Conservation (phyloP, 2,113 vertebrate species). For the Alectura lathami region DNA sequence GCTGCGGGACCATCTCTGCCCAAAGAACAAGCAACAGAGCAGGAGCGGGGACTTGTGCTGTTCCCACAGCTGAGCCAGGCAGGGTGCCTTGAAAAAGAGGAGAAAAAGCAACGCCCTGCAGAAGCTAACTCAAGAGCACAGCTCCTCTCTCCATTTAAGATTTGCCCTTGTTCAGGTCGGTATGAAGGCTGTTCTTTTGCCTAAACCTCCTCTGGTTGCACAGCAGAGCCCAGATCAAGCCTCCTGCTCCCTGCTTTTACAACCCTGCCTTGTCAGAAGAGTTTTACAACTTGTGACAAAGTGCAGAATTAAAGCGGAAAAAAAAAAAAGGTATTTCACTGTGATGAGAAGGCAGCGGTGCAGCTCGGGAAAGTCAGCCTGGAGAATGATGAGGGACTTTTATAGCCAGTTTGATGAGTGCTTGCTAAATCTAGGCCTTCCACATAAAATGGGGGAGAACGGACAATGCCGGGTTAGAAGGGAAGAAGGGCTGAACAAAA, state of each 20-base stretch:
- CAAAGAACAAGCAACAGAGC: background rate
- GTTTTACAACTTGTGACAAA: background rate
- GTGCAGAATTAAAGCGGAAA: background rate
- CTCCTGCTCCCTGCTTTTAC: background rate
- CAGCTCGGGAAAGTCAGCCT: background rate
- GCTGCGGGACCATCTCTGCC: background rate
- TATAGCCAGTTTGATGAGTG: background rate
- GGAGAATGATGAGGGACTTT: background rate
- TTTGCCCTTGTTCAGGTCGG: accelerated
- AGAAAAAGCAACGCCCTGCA: background rate
- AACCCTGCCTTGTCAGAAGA: background rate
- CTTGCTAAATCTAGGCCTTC: background rate
- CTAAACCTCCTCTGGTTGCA: background rate
- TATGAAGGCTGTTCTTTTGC: background rate
- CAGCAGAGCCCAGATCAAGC: background rate
- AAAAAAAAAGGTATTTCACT: background rate
- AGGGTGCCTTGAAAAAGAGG: background rate
- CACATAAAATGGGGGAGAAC: background rate
- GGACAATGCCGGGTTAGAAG: background rate
- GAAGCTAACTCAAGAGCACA: accelerated
- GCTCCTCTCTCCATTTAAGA: background rate
- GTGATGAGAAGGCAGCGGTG: background rate
- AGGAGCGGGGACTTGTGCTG: accelerated
- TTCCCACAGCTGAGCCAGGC: background rate
- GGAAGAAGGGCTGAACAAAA: accelerated